Base-by-base conservation (phyloP, 2,888 invertebrate species). In the Danaus chrysippus region DNA sequence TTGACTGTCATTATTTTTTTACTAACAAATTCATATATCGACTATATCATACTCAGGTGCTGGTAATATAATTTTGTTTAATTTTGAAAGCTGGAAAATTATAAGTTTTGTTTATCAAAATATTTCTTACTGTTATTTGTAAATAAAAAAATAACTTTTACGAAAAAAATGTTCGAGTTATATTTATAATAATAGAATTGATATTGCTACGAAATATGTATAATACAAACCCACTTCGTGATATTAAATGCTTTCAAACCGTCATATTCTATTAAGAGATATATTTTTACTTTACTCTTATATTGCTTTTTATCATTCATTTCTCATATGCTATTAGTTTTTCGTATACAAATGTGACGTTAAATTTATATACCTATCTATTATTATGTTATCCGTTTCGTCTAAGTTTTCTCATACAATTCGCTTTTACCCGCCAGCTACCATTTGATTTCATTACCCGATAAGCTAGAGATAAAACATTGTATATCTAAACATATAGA, bases 381-480 rank as follows among this genome's bases (percentile, higher is more conserved):
- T 49, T 49, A 49, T 49, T 49, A 3, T n/a, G 17, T 49, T 49
- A 49, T 49, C 49, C 49, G 49, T 17, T 49, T 11, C 49, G 49
- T 49, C 49, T 49, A 49, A 49, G 49, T 17, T 49, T 49, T 49
- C 49, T 17, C 49, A 49, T 49, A 49, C 9, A 17, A 49, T 10
- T 17, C 49, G 11, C 49, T 49, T 10, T 49, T 49, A 49, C 49
- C 49, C 49, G 60, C 60, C 64, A 62, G 54, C 44, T 52, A 49
- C 60, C 54, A 62, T 63, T 63, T 56, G 60, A 66, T 66, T 62
- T 56, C 64, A 60, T 62, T 60, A 60, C 54, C 42, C 15, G 66
- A 66, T 64, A 66, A 62, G 61, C 52, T 53, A 13, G n/a, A 46
- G 66, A 66, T 66, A 66, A 54, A 59, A 66, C 52, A 58, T 60